Evolutionary conservation across 2,797 vertebrate genomes (phyloP).

Genomic region (Acanthis flammea): DNA sequence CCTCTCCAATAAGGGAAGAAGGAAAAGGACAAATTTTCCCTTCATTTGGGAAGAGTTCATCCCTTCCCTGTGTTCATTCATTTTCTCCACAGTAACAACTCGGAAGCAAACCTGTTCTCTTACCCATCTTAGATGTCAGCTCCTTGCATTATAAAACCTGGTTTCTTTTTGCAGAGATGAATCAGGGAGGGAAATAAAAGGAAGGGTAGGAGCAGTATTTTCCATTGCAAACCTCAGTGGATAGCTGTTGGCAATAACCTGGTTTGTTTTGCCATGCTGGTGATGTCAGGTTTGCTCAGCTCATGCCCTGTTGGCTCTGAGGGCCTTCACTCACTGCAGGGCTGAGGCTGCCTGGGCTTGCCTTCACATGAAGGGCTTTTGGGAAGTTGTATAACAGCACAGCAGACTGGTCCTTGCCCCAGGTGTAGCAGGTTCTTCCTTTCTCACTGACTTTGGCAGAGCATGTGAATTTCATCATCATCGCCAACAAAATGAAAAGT

Average conservation of each 20-base stretch:
- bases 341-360: neutral
- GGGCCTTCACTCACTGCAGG: neutral
- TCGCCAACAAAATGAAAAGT: neutral
- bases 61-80: neutral
- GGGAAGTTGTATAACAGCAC: neutral
- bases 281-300: slow-evolving; percentile 25
- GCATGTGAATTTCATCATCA: neutral
- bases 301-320: neutral
- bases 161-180: neutral
- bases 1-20: too few species aligned
- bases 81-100: neutral
- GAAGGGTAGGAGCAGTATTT: neutral
- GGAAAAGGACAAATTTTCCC: too few species aligned
- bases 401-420: slow-evolving; percentile 3
- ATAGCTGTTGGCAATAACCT: neutral
- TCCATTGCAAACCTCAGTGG: neutral
- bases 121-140: neutral
- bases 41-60: too few species aligned
- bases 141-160: neutral
- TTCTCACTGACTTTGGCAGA: neutral
- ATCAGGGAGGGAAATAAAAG: neutral
- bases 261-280: neutral
- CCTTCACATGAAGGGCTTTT: neutral
- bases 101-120: neutral
- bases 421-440: neutral